phyloP scores from a whole-genome alignment of 2,888 invertebrate species.

The Anthophora plumipes region DNA sequence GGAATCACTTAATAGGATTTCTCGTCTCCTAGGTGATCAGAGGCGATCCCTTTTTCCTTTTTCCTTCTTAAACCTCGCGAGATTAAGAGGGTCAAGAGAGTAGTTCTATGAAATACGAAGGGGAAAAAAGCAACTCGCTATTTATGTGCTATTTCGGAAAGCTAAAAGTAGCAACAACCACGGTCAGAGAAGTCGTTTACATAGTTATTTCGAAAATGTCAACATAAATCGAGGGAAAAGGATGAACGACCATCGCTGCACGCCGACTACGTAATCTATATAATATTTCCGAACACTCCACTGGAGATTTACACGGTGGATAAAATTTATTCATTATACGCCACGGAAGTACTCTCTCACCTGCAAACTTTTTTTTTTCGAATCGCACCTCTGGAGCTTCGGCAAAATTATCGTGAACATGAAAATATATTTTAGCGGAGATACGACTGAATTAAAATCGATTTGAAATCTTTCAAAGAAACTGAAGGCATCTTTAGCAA shows the following conservation, averaged over 20 bases:
- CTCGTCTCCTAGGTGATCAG: slow-evolving; percentile 25
- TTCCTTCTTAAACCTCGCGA: slow-evolving; percentile 28
- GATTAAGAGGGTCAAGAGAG: slow-evolving; percentile 14
- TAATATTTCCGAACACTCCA: slow-evolving; percentile 18
- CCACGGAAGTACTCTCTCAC: neutral
- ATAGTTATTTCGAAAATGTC: slow-evolving; percentile 38
- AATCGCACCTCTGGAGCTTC: neutral
- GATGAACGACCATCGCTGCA: slow-evolving; percentile 4
- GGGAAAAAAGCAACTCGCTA: neutral
- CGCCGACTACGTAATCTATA: neutral
- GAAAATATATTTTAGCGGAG: neutral
- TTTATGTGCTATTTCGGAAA: neutral
- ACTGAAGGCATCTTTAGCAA: too few species aligned
- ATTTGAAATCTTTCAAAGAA: neutral
- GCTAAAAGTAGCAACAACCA: neutral
- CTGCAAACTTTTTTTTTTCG: neutral
- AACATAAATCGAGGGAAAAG: slow-evolving; percentile 34
- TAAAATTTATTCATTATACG: slow-evolving; percentile 23
- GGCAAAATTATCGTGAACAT: neutral
- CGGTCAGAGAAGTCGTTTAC: neutral
- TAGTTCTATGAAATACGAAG: slow-evolving; percentile 32
- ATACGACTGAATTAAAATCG: neutral
- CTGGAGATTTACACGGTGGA: slow-evolving; percentile 14
- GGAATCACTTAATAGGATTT: slow-evolving; percentile 68
- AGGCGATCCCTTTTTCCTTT: slow-evolving; percentile 7